These are phyloP conservation scores for Schlechtendalia chinensis DNA, from an alignment of 1,140 invertebrate species.

Conservation along the genomic window DNA sequence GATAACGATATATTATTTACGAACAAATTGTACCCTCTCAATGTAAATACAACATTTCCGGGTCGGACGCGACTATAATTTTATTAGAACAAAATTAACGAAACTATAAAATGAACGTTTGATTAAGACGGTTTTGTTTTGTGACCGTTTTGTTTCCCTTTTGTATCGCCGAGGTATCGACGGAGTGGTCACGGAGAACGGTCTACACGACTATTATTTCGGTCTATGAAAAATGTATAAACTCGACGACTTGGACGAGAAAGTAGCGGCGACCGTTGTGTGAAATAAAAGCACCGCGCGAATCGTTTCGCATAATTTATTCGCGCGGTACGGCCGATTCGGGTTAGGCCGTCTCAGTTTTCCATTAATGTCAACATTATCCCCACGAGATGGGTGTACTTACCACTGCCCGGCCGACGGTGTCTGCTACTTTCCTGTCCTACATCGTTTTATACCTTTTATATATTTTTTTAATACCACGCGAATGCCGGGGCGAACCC, in stretches of 20 bases:
- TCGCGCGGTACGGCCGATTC: neutral
- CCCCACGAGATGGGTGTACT: neutral
- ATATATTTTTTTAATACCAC: conserved; percentile 40
- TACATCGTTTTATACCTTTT: neutral
- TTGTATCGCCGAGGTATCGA: no score
- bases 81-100: no score
- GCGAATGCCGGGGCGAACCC: conserved; percentile 24
- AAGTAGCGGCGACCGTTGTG: neutral
- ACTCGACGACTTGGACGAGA: neutral
- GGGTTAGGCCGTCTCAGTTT: conserved; percentile 14
- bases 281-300: neutral
- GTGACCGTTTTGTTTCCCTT: no score
- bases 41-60: no score
- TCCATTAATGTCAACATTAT: conserved; percentile 42
- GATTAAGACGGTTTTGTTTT: no score
- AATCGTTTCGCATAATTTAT: conserved; percentile 16
- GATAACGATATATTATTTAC: no score
- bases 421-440: neutral
- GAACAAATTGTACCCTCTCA: no score
- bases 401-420: neutral
- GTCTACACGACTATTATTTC: neutral
- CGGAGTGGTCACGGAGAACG: no score
- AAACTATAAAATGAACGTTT: no score
- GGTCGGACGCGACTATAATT: no score
- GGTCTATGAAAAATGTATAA: neutral